These are phyloP conservation scores for Cataglyphis altisquamis DNA, from an alignment of 2,888 invertebrate species.

Conservation along the genomic window DNA sequence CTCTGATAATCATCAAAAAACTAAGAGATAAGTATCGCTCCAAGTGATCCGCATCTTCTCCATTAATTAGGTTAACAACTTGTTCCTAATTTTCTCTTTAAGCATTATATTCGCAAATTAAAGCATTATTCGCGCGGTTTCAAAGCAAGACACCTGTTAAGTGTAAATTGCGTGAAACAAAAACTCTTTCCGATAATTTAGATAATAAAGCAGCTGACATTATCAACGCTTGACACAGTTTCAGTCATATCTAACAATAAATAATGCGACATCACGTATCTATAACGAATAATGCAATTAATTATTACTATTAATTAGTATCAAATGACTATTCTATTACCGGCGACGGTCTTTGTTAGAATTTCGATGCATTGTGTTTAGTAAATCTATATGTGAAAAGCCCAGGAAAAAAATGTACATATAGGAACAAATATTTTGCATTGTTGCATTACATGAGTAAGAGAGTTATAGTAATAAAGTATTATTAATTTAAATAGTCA, in stretches of 20 bases:
- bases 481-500: constrained; percentile 4
- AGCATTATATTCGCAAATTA: neutral
- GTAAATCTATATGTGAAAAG: neutral
- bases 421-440: neutral
- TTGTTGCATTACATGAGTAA: neutral
- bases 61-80: constrained; percentile 68
- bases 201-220: constrained; percentile 9
- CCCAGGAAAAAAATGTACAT: neutral
- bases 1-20: constrained; percentile 50
- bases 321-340: constrained; percentile 24
- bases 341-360: neutral
- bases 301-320: constrained; percentile 28
- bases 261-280: constrained; percentile 19
- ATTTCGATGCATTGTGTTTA: neutral
- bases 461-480: neutral
- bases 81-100: constrained; percentile 2
- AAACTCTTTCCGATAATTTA: constrained; percentile 22
- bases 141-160: constrained; percentile 5
- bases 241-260: constrained; percentile 7
- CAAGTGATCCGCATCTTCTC: neutral
- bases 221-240: constrained; percentile 23
- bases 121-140: neutral
- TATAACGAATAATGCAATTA: constrained; percentile 23
- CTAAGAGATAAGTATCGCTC: constrained; percentile 19
- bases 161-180: neutral